A percentile compares a stretch with the other conserved stretches of the same genome.
Conservation (phyloP, 2,888 invertebrate genomes). For the Trichopoda pennipes region DNA sequence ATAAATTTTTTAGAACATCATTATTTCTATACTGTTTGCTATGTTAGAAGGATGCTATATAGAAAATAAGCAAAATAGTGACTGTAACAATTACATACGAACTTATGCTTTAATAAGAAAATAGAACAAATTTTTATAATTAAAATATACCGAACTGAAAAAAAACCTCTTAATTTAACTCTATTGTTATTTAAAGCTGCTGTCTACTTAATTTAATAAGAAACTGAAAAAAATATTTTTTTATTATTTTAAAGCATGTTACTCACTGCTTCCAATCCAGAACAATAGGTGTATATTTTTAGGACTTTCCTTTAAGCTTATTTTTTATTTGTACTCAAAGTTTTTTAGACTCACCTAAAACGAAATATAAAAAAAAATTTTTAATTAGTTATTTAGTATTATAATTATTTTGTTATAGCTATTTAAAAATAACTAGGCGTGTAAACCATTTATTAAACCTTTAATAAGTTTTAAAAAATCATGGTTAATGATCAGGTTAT, state of each 20-base stretch:
- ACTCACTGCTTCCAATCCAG: conserved; percentile 8
- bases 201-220: no score
- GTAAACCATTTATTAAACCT: not conserved
- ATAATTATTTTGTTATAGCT: not conserved
- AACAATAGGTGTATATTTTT: conserved; percentile 37
- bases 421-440: not conserved
- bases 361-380: conserved; percentile 13
- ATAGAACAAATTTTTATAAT: no score
- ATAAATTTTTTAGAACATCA: no score
- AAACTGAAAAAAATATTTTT: not conserved
- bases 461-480: not conserved
- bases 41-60: no score
- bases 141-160: no score
- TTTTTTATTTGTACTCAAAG: not conserved
- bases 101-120: no score
- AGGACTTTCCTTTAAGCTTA: not conserved
- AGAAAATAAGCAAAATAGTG: no score
- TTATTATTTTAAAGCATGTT: not conserved
- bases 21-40: no score
- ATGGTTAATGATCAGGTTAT: not conserved
- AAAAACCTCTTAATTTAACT: no score
- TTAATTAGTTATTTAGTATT: conserved; percentile 21
- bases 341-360: conserved; percentile 54
- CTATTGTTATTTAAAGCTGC: no score
- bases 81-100: no score